Evolutionary conservation across 2,888 invertebrate genomes (phyloP), one percentile per base, ranked within the genome.

Genomic region (Orchestes rusci): DNA sequence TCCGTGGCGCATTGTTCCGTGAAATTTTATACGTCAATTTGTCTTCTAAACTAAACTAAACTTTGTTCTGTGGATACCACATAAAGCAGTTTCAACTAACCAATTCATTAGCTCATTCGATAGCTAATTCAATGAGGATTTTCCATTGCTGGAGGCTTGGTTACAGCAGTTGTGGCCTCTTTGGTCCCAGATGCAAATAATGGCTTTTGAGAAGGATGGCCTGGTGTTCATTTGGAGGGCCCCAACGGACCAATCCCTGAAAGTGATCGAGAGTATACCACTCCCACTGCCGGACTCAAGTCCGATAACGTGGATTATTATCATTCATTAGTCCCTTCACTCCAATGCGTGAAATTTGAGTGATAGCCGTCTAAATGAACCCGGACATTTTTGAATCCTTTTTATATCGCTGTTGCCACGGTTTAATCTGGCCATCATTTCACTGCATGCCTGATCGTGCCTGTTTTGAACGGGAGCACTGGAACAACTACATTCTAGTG

Each of bases 201-300:
- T 56, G 91, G 91, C 31, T 74, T 89, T 43, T 92, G 91, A 91
- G 88, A 92, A 27, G 91, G 91, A 54, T 92, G 91, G 91, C 84
- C 91, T 0, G 91, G 91, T 8, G 77, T 90, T 53, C 87, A 90
- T 64, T 72, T 88, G 56, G 79, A 82, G 17, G 79, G 89, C 61
- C 79, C 79, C 4, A 74, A 80, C 51, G 85, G 87, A 62, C 76
- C 77, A 39, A 90, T 91, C 59, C 91, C 91, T 0, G 90, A 90
- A 66, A 87, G 90, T 2, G 82, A 88, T 67, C 89, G 90, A 1
- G 78, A 77, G 32, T 90, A 91, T 69, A 82, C 82, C 54, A 84
- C 89, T 1, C 90, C 90, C 4, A 90, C 91, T 0, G 88, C 91
- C 45, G 90, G 90, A 48, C 73, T 91, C 4, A 76, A 82, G 54